Percentiles rank a stretch among this genome's conserved stretches.
phyloP scores from a whole-genome alignment of 2,888 invertebrate genomes.

The Anthophora plumipes region DNA sequence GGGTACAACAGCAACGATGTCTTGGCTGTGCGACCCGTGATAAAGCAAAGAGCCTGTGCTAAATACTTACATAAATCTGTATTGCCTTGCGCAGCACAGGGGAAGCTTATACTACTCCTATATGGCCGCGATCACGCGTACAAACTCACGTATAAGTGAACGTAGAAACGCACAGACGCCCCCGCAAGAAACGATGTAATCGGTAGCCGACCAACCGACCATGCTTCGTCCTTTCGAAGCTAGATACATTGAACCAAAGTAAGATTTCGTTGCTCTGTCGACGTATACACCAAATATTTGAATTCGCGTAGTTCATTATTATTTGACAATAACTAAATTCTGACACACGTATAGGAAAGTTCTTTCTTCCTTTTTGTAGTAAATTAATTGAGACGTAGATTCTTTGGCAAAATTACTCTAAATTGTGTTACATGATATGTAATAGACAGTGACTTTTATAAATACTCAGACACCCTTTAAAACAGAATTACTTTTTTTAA shows the following conservation, averaged over 20 bases:
- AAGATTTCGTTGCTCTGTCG: background rate
- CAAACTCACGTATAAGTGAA: constrained; percentile 41
- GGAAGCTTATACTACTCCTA: constrained; percentile 79
- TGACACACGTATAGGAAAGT: too few species aligned
- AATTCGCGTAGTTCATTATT: too few species aligned
- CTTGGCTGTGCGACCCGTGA: constrained; percentile 83
- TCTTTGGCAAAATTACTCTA: too few species aligned
- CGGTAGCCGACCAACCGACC: constrained; percentile 28
- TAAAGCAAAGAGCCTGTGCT: constrained; percentile 84
- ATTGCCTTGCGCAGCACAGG: constrained; percentile 82
- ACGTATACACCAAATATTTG: background rate
- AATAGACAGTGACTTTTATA: too few species aligned
- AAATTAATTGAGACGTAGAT: too few species aligned
- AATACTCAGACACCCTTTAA: too few species aligned
- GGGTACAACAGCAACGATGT: constrained; percentile 67
- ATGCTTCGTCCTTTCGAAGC: constrained; percentile 34
- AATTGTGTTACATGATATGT: too few species aligned
- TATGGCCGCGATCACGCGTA: constrained; percentile 52
- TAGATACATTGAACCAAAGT: constrained; percentile 26
- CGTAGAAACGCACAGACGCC: constrained; percentile 35
- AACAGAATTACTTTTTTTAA: too few species aligned
- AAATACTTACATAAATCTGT: constrained; percentile 85
- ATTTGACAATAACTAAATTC: too few species aligned
- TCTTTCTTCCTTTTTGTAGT: too few species aligned
- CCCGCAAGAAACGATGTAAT: constrained; percentile 53